Evolutionary conservation across 1,140 invertebrate species (phyloP).

Genomic region (Coelopa frigida): DNA sequence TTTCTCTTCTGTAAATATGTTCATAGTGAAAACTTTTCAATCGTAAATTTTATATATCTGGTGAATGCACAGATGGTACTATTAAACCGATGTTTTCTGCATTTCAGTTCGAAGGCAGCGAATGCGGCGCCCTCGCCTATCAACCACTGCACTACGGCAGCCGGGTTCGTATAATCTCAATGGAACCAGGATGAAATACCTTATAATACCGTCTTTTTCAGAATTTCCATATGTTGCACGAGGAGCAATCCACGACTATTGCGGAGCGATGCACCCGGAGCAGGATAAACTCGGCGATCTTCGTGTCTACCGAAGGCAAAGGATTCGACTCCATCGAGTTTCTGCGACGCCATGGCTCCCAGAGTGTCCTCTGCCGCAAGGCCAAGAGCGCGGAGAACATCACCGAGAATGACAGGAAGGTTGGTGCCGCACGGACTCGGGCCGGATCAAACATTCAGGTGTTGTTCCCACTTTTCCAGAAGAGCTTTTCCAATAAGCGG

Average conservation of each 20-base stretch:
- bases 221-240: slow-evolving; percentile 55
- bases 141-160: slow-evolving; percentile 41
- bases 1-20: no score
- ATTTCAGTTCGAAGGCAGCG: slow-evolving; percentile 41
- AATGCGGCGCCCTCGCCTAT: slow-evolving; percentile 35
- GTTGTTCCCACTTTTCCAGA: slow-evolving; percentile 19
- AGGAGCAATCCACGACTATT: slow-evolving; percentile 42
- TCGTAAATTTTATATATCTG: no score
- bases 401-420: slow-evolving; percentile 44
- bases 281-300: slow-evolving; percentile 69
- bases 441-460: background rate
- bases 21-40: no score
- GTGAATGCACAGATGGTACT: no score
- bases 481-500: slow-evolving; percentile 28
- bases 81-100: no score
- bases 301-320: slow-evolving; percentile 62
- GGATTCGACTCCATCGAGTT: slow-evolving; percentile 70
- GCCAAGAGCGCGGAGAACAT: slow-evolving; percentile 66
- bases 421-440: slow-evolving; percentile 10
- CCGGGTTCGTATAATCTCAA: background rate
- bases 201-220: slow-evolving; percentile 44
- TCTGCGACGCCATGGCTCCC: slow-evolving; percentile 66
- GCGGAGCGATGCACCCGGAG: slow-evolving; percentile 55
- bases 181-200: background rate
- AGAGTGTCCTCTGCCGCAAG: slow-evolving; percentile 66